Evolutionary conservation across 2,797 vertebrate genomes (phyloP).

Genomic region (Aselliscus stoliczkanus): DNA sequence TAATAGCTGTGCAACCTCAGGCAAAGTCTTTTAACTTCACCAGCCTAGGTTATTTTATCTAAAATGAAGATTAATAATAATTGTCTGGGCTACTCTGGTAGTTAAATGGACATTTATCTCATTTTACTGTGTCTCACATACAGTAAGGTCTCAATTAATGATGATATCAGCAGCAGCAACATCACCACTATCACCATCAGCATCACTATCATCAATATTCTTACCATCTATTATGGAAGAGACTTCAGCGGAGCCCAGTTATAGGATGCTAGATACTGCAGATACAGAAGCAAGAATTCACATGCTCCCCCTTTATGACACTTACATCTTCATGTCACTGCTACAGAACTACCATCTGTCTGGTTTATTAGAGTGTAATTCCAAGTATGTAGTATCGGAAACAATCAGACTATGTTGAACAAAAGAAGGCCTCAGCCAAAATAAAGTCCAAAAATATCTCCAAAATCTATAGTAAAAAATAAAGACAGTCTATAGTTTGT

Average conservation of each 20-base stretch:
- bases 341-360: neutral
- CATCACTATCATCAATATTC: neutral
- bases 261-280: neutral
- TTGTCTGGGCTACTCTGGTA: neutral
- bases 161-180: neutral
- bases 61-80: conserved; percentile 3
- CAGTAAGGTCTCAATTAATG: neutral
- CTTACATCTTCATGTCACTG: neutral
- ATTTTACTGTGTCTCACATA: neutral
- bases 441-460: neutral
- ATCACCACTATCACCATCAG: neutral
- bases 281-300: neutral
- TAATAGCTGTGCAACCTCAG: neutral
- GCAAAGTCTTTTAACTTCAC: neutral
- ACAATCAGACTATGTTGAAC: neutral
- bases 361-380: neutral
- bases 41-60: neutral
- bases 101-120: neutral
- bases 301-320: neutral
- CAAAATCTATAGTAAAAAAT: conserved; percentile 2
- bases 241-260: neutral
- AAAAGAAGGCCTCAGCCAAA: neutral
- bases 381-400: neutral
- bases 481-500: neutral
- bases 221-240: neutral